Percentiles rank a stretch among this genome's conserved stretches.
phyloP scores from a whole-genome alignment of 2,113 vertebrate genomes.

The Paramisgurnus dabryanus region DNA sequence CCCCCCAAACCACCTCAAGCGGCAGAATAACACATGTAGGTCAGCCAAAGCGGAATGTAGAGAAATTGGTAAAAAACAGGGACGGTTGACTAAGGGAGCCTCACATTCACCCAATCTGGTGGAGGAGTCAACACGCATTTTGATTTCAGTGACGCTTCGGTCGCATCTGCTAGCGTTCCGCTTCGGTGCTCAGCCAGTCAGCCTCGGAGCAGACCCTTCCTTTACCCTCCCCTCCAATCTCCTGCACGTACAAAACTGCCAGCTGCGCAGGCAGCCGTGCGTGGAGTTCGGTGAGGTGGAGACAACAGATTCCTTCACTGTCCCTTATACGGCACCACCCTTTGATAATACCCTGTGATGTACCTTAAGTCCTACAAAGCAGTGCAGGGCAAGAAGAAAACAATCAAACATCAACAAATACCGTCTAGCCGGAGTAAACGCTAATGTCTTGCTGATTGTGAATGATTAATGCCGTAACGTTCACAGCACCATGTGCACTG shows the following conservation, averaged over 20 bases:
- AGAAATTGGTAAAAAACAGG: background rate
- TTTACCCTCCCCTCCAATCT: constrained; percentile 52
- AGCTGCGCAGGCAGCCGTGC: constrained; percentile 50
- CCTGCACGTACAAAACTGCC: constrained; percentile 37
- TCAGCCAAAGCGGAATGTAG: constrained; percentile 26
- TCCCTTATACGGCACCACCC: background rate
- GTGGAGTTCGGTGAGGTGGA: constrained; percentile 37
- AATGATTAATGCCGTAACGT: background rate
- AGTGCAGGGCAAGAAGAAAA: background rate
- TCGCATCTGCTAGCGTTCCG: constrained; percentile 67
- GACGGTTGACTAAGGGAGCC: constrained; percentile 10
- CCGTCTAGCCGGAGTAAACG: background rate
- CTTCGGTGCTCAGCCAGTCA: constrained; percentile 51
- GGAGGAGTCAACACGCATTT: constrained; percentile 40
- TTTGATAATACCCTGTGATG: constrained; percentile 7
- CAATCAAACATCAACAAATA: background rate
- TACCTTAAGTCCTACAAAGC: background rate
- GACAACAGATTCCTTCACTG: constrained; percentile 33
- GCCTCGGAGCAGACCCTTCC: constrained; percentile 44
- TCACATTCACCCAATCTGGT: constrained; percentile 14
- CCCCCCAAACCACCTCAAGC: constrained; percentile 10
- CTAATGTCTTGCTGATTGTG: background rate
- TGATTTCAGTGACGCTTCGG: constrained; percentile 51
- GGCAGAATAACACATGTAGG: constrained; percentile 49
- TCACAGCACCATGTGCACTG: background rate